phyloP scores from a whole-genome alignment of 2,113 vertebrate genomes.

The Haplochromis vanheusdeni region DNA sequence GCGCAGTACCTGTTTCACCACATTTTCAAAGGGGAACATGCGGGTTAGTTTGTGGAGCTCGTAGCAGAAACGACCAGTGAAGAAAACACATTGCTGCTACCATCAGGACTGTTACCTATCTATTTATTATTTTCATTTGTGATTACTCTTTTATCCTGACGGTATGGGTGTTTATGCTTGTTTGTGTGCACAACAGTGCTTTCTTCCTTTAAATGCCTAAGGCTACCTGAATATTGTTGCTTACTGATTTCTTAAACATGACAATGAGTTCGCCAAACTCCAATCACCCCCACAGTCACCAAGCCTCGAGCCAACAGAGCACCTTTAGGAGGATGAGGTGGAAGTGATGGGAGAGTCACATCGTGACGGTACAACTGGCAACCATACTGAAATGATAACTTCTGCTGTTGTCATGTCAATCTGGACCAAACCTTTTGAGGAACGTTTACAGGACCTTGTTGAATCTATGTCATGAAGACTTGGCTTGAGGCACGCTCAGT shows the following conservation, averaged over 20 bases:
- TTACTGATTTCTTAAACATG: not conserved
- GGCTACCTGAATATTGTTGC: not conserved
- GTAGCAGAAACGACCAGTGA: not conserved
- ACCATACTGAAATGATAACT: not conserved
- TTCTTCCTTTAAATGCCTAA: not conserved
- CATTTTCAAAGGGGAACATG: not conserved
- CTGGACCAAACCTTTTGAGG: not conserved
- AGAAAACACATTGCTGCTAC: not conserved
- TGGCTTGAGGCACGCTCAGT: not conserved
- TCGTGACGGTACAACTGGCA: not conserved
- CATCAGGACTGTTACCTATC: not conserved
- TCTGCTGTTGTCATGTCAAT: not conserved
- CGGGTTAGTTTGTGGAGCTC: not conserved
- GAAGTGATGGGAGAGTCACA: not conserved
- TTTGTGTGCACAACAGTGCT: not conserved
- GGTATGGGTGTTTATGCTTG: not conserved
- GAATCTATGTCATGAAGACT: not conserved
- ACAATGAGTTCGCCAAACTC: not conserved
- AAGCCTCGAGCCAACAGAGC: not conserved
- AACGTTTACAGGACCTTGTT: not conserved
- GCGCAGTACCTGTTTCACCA: not conserved
- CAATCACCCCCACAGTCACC: not conserved
- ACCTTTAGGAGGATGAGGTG: not conserved
- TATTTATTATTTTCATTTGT: not conserved
- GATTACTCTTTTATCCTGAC: not conserved